These are phyloP conservation scores for Psammodynastes pulverulentus DNA, from an alignment of 2,113 vertebrate genomes.

Conservation along the genomic window DNA sequence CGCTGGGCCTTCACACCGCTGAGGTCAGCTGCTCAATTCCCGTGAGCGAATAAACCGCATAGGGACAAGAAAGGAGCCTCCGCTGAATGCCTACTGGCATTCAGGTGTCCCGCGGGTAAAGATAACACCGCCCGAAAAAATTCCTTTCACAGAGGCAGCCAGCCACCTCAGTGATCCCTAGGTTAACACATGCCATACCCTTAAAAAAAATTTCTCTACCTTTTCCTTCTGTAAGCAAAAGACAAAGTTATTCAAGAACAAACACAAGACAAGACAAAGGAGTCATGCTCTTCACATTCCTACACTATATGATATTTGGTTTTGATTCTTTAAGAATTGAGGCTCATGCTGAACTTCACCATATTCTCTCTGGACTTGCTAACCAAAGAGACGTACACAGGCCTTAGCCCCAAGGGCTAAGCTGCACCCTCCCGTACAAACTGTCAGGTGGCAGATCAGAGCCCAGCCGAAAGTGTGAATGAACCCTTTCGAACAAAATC, in stretches of 20 bases:
- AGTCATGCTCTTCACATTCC: constrained; percentile 24
- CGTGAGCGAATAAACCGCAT: too few relatives aligned
- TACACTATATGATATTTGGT: constrained; percentile 14
- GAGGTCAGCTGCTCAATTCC: too few relatives aligned
- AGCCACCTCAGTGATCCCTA: too few relatives aligned
- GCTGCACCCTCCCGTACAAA: background rate
- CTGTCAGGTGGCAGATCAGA: background rate
- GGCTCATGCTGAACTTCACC: background rate
- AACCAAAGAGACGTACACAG: background rate
- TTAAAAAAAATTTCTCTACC: background rate
- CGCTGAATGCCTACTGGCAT: too few relatives aligned
- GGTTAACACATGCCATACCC: too few relatives aligned
- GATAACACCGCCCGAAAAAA: too few relatives aligned
- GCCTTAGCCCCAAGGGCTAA: background rate
- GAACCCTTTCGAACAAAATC: constrained; percentile 17
- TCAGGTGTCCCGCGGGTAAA: too few relatives aligned
- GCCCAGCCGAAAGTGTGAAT: background rate
- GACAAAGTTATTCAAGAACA: constrained; percentile 40
- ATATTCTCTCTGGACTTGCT: background rate
- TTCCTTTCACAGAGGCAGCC: too few relatives aligned
- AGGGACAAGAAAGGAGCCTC: too few relatives aligned
- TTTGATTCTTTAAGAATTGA: constrained; percentile 37
- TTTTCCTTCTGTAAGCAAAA: constrained; percentile 59
- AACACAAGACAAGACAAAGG: constrained; percentile 7
- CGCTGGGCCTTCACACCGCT: too few relatives aligned